Conservation (phyloP, 1,140 invertebrate species). For the Atopsyche davidsoni region DNA sequence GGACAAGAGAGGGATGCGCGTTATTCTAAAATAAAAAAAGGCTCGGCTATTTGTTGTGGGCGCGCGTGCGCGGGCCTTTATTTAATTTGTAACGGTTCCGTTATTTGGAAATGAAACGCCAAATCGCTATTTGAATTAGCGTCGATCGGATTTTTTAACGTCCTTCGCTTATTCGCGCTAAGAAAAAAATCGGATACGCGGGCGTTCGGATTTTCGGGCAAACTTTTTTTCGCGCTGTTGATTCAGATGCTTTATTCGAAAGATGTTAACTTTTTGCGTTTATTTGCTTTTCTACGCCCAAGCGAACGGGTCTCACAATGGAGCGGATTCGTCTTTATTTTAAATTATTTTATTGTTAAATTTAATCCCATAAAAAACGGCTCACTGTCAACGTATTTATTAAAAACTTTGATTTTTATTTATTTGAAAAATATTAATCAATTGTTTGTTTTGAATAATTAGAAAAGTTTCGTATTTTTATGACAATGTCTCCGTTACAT, state of each 20-base stretch:
- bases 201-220: background rate
- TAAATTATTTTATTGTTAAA: too few species aligned
- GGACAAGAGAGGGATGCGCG: constrained; percentile 11
- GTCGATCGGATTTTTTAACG: constrained; percentile 9
- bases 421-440: too few species aligned
- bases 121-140: constrained; percentile 1
- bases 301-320: too few species aligned
- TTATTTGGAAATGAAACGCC: constrained; percentile 14
- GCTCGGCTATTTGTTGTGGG: constrained; percentile 14
- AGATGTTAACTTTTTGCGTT: background rate
- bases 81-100: constrained; percentile 17
- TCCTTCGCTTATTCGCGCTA: constrained; percentile 10
- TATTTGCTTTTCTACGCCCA: background rate
- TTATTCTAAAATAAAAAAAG: constrained; percentile 19
- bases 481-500: too few species aligned
- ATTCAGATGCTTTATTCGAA: background rate
- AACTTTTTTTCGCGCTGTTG: constrained; percentile 7
- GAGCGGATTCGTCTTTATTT: too few species aligned
- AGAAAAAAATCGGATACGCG: constrained; percentile 8
- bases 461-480: too few species aligned
- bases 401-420: too few species aligned
- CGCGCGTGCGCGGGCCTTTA: constrained; percentile 19
- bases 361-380: too few species aligned
- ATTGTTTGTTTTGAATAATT: too few species aligned
- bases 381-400: too few species aligned